These are phyloP conservation scores for Bos javanicus DNA, from an alignment of 2,113 vertebrate species.

Conservation along the genomic window DNA sequence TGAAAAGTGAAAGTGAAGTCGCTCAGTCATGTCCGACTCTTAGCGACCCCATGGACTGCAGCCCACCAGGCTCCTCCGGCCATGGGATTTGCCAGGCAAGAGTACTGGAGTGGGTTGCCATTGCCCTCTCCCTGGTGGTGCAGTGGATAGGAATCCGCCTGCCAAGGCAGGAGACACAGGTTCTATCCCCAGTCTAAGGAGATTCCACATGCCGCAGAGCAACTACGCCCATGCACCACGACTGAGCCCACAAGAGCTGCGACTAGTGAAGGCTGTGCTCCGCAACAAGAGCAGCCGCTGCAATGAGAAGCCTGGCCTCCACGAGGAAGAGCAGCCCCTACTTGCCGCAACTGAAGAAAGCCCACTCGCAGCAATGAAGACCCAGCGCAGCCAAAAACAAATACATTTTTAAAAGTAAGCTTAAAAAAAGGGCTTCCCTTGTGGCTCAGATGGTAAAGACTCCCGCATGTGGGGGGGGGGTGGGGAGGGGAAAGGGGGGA, in stretches of 20 bases:
- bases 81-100: no score
- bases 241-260: not conserved
- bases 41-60: no score
- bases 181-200: not conserved
- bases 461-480: not conserved
- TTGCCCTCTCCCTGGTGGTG: not conserved
- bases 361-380: not conserved
- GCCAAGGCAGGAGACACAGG: not conserved
- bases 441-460: not conserved
- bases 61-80: no score
- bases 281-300: not conserved
- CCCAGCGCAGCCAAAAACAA: not conserved
- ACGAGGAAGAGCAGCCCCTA: not conserved
- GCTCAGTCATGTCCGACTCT: no score
- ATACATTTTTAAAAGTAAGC: not conserved
- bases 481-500: accelerated
- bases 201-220: not conserved
- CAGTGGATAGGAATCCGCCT: not conserved
- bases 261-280: not conserved
- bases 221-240: not conserved
- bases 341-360: not conserved
- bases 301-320: not conserved
- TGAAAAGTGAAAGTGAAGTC: no score
- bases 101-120: no score
- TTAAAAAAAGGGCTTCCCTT: not conserved